Base-by-base conservation (phyloP, 2,888 invertebrate species). In the Teinopalpus imperialis region DNA sequence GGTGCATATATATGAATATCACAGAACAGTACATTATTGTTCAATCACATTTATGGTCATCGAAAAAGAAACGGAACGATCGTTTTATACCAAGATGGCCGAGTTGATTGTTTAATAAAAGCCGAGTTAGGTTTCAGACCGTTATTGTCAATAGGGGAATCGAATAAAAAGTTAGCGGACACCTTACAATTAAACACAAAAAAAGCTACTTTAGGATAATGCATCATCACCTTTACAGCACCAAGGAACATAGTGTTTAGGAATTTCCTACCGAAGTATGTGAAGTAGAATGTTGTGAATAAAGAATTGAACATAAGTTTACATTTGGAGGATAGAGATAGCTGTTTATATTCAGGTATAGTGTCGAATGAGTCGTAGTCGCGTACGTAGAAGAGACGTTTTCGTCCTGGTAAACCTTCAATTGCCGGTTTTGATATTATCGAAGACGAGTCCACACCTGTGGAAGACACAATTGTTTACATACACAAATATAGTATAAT, bases 161-260 rank as follows among this genome's bases (percentile, higher is more conserved):
- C 61, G n/a, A 40, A 56, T 5, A 82, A 77, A 26, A 91, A 90
- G 27, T 87, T 69, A 0, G 91, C 90, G 44, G 90, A 79, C 27
- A 89, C 71, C 43, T 74, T 75, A 3, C 78, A 61, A n/a, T 92
- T 92, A 56, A 89, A 92, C 10, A 74, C 86, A 59, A 90, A 90
- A 70, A 93, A 92, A 0, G 94, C 93, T 27, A 94, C 58, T 54
- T 92, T 92, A 0, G 95, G 95, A 60, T 91, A 92, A 36, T 92
- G 90, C 53, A 91, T 90, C 70, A 93, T 92, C 0, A 94, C 63
- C 52, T 90, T 89, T 7, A 94, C 65, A 8, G 90, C 81, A 0
- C 92, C 60, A 60, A 85, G 78, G 63, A 91, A 89, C 2, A 27
- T 27, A 1, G n/a, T 3, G 61, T 93, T 93, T 13, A 92, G 78